phyloP scores from a whole-genome alignment of 2,113 vertebrate species.

The Neotragus moschatus region DNA sequence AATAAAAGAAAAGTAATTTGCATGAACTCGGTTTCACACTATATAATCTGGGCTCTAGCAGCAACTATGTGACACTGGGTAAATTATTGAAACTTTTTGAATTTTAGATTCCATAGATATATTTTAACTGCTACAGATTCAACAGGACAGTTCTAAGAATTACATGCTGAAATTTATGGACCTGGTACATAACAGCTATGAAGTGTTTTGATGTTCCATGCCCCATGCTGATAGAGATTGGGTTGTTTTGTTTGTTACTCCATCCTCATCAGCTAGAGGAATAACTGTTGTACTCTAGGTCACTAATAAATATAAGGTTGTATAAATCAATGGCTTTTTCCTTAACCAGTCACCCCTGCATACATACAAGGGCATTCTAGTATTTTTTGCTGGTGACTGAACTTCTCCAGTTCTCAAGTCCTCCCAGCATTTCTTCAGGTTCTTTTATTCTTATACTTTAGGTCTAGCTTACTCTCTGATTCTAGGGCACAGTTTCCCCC shows the following conservation, averaged over 20 bases:
- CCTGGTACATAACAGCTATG: neutral
- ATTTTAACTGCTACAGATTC: neutral
- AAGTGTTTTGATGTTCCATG: neutral
- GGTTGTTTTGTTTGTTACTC: neutral
- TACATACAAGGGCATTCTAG: neutral
- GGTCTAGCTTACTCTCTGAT: neutral
- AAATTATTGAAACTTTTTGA: neutral
- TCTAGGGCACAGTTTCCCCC: neutral
- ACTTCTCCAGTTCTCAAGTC: neutral
- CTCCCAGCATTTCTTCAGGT: rapidly evolving
- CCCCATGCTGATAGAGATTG: neutral
- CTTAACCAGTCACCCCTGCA: neutral
- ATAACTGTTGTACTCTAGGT: rapidly evolving
- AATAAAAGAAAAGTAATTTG: neutral
- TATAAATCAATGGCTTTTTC: neutral
- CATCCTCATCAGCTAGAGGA: rapidly evolving
- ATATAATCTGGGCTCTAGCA: no score
- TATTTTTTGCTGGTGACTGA: neutral
- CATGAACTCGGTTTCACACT: neutral
- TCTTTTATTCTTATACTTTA: neutral
- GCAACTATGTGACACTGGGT: neutral
- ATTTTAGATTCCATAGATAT: neutral
- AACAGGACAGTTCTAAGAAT: neutral
- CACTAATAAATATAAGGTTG: neutral
- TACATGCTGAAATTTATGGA: neutral